Evolutionary conservation across 2,113 vertebrate genomes (phyloP).

Genomic region (Hippopotamus amphibius): DNA sequence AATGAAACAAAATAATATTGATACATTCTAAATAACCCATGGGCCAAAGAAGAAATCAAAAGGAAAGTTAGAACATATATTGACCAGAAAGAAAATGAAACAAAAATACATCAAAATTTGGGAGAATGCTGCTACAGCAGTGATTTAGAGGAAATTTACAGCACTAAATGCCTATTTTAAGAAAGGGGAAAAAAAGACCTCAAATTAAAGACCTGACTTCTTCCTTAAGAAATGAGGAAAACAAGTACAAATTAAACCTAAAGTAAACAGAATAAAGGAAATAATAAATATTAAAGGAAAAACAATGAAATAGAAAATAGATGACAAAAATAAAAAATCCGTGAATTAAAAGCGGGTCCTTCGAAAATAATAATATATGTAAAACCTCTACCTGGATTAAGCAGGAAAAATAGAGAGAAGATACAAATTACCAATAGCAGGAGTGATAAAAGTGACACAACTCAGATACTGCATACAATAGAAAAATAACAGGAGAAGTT

Average conservation of each 20-base stretch:
- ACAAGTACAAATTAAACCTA: not conserved
- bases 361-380: not conserved
- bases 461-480: not conserved
- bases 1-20: not conserved
- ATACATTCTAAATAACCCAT: not conserved
- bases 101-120: not conserved
- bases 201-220: not conserved
- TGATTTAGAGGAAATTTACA: not conserved
- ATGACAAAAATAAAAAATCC: not conserved
- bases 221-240: constrained; percentile 8
- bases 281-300: not conserved
- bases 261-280: not conserved
- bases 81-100: not conserved
- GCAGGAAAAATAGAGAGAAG: not conserved
- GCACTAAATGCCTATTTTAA: not conserved
- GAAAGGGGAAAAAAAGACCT: not conserved
- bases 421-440: not conserved
- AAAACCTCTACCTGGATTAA: not conserved
- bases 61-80: not conserved
- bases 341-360: not conserved
- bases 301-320: not conserved
- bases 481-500: not conserved
- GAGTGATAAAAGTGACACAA: not conserved
- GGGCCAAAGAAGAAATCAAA: not conserved
- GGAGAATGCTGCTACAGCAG: not conserved